Base-by-base conservation (phyloP, 2,888 invertebrate genomes). In the Agriotes lineatus region DNA sequence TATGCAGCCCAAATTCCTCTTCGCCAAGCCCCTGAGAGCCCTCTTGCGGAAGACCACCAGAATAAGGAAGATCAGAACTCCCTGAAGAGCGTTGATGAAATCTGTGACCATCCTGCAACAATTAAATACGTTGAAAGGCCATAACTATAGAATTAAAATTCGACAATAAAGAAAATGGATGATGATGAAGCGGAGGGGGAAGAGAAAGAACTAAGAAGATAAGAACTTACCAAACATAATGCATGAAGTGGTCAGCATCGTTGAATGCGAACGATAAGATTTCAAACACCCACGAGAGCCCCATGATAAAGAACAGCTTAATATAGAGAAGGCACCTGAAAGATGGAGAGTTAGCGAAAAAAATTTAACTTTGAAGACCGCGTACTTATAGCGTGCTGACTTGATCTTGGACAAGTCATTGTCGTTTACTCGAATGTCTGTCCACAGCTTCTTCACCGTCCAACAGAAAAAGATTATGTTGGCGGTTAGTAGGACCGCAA, bases 261-360 rank as follows among this genome's bases (percentile, higher is more conserved):
- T 77, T 76, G 20, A 80, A 68, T 3, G 78, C 76, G 22, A 79
- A 80, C 0, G 88, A 87, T 10, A 87, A 82, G 10, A 91, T 86
- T 82, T 92, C 92, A 74, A 92, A 92, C 71, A 90, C 86, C 92
- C 92, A 92, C 0, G 90, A 88, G 50, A 91, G 85, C 1, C 92
- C 92, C 90, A 91, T 92, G 0, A 91, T 87, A 2, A 91, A 82
- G 74, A 90, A 89, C 65, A 92, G 82, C 80, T 90, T 91, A 2
- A 90, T 78, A 61, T 90, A 91, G 19, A 91, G 81, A 25, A 87
- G 82, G 75, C 90, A 90, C 75, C 90, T 91, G 82, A 54, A 45
- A 45, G n/a, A 3, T 10, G 5, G 37, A 35, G 12, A 37, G n/a
- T 37, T 12, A 12, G 2, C n/a, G n/a, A 4, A 12, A 30, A 6